These are phyloP conservation scores for Lytechinus variegatus DNA, from an alignment of 35 echinoderm and acorn worm genomes.

Conservation along the genomic window DNA sequence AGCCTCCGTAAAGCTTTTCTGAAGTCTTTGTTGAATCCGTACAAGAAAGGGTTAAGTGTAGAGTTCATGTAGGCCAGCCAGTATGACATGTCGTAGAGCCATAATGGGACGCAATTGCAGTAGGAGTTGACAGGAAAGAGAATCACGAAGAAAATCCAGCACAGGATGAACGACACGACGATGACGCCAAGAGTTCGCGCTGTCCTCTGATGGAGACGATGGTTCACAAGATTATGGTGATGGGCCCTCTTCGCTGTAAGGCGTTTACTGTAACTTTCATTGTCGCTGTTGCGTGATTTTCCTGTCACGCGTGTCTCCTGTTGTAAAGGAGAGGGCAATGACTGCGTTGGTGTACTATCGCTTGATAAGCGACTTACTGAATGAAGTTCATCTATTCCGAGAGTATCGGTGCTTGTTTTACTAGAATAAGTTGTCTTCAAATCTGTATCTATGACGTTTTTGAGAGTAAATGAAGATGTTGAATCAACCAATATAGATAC, in stretches of 20 bases:
- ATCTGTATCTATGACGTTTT: background rate
- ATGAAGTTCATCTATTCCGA: background rate
- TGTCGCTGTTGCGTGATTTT: background rate
- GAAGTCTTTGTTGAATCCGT: constrained; percentile 69
- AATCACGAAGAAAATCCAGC: constrained; percentile 70
- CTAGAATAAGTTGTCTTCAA: background rate
- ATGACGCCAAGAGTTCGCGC: constrained; percentile 69
- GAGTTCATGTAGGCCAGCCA: constrained; percentile 79
- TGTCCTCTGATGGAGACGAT: constrained; percentile 51
- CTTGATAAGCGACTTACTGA: background rate
- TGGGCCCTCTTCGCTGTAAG: background rate
- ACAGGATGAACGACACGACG: constrained; percentile 46
- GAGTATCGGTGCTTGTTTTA: background rate
- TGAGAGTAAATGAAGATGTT: background rate
- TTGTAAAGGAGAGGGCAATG: background rate
- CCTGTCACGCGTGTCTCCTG: background rate
- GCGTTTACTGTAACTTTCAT: background rate
- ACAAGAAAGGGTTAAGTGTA: constrained; percentile 64
- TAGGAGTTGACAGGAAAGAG: constrained; percentile 61
- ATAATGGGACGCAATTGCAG: constrained; percentile 46
- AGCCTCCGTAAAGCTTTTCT: constrained; percentile 57
- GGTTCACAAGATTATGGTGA: background rate
- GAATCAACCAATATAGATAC: background rate
- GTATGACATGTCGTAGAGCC: constrained; percentile 60
- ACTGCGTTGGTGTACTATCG: background rate